These are phyloP conservation scores for Dromiciops gliroides DNA, from an alignment of 2,113 vertebrate genomes.

Conservation along the genomic window DNA sequence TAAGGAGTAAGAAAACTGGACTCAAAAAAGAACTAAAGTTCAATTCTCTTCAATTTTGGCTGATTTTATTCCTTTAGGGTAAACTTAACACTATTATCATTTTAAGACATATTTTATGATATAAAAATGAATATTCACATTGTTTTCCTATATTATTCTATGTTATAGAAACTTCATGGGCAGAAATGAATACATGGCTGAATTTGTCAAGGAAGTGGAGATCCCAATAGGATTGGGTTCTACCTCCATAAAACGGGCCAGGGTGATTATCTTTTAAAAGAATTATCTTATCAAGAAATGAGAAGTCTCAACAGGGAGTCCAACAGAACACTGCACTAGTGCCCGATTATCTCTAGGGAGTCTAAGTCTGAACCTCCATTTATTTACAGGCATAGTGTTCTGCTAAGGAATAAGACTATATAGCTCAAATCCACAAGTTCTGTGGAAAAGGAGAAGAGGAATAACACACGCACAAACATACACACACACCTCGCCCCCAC, in stretches of 20 bases:
- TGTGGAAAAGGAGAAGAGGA: not conserved
- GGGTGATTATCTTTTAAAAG: not conserved
- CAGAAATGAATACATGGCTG: not conserved
- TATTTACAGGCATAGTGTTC: not conserved
- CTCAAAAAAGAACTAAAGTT: not conserved
- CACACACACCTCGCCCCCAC: not conserved
- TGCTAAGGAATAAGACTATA: not conserved
- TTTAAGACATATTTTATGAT: constrained; percentile 47
- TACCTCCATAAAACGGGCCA: not conserved
- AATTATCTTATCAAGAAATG: not conserved
- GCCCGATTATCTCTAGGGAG: not conserved
- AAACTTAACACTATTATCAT: not conserved
- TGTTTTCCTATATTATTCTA: not conserved
- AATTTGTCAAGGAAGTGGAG: not conserved
- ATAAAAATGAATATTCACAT: not conserved
- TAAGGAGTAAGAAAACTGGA: constrained; percentile 8
- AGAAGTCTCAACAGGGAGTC: not conserved
- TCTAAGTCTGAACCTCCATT: not conserved
- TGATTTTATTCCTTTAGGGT: not conserved
- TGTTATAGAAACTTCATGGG: not conserved
- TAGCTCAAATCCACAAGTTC: not conserved
- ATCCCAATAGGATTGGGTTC: not conserved
- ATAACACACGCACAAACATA: not conserved
- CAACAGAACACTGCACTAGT: not conserved
- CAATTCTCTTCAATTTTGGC: constrained; percentile 6